Base-by-base conservation (phyloP, 23 tunicate species). In the Ciona savignyi region DNA sequence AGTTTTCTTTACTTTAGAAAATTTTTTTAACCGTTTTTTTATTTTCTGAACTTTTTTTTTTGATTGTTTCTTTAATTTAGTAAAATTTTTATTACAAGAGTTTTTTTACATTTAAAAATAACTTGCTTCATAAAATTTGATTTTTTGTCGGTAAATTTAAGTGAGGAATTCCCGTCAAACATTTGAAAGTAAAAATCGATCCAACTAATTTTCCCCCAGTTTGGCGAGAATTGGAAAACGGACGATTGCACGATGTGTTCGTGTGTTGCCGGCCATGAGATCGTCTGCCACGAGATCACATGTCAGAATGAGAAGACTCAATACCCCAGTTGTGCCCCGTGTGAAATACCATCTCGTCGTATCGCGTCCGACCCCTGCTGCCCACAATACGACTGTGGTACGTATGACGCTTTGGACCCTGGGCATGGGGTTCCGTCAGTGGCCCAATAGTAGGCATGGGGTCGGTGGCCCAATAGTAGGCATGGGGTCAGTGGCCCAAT, bases 361-460 rank as follows among this genome's bases (percentile, higher is more conserved):
- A 51, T 77, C 20, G 31, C 80, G 1, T 74, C 91, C 27, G 97
- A 91, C 35, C 91, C 91, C 1, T 91, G 97, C 78, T 91, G 97
- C 56, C 97, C 97, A 0, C 79, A 80, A 65, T 91, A 84, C 30
- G 86, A 84, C 24, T 91, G 97, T 85, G 74, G 97, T 91, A 76
- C 63, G 92, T 73, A 63, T 25, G n/a, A n/a, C n/a, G n/a, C n/a
- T n/a, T n/a, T n/a, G n/a, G n/a, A n/a, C n/a, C n/a, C n/a, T n/a
- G n/a, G n/a, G n/a, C n/a, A n/a, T n/a, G n/a, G n/a, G 32, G 32
- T 70, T n/a, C 33, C 29, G n/a, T 26, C 61, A 87, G 95, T 32
- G 70, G 42, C 82, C 82, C 25, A 86, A 81, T 33, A 27, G 30
- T 4, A 81, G 86, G 83, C 34, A 76, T 29, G 62, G 67, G 29